Conservation (phyloP, 2,888 invertebrate species). For the Drosophila mimica region DNA sequence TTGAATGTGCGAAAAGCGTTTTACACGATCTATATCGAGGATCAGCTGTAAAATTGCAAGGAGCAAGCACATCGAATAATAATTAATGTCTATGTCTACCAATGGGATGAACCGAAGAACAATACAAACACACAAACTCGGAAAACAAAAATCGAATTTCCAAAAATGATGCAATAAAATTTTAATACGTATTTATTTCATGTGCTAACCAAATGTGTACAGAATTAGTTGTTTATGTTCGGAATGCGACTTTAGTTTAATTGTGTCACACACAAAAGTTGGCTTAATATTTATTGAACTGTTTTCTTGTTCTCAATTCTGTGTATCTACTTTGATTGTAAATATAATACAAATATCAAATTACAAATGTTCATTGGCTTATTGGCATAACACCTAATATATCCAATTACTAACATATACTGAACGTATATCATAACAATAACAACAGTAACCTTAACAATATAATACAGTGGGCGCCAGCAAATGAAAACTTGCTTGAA, state of each 20-base stretch:
- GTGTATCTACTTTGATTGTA: constrained; percentile 45
- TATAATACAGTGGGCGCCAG: neutral
- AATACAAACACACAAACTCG: constrained; percentile 11
- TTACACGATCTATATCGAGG: constrained; percentile 4
- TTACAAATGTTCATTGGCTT: constrained; percentile 15
- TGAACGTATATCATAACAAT: neutral
- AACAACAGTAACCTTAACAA: neutral
- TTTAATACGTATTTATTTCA: constrained; percentile 48
- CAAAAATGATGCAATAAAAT: constrained; percentile 39
- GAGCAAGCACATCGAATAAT: constrained; percentile 33
- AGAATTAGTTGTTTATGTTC: neutral
- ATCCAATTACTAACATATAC: neutral
- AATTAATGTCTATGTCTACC: constrained; percentile 19
- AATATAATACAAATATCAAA: constrained; percentile 36
- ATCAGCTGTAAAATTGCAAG: constrained; percentile 37
- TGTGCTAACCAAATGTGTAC: constrained; percentile 29
- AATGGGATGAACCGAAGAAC: constrained; percentile 23
- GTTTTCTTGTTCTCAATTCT: constrained; percentile 37
- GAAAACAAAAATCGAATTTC: constrained; percentile 9
- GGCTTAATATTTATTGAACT: constrained; percentile 40
- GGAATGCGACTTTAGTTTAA: constrained; percentile 36
- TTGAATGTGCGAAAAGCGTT: constrained; percentile 22
- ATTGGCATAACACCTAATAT: constrained; percentile 4
- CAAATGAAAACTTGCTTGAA: neutral
- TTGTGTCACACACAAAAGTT: constrained; percentile 33